Percentiles rank a stretch among this genome's conserved stretches.
phyloP scores from a whole-genome alignment of 2,888 invertebrate genomes.

The Furcula furcula region DNA sequence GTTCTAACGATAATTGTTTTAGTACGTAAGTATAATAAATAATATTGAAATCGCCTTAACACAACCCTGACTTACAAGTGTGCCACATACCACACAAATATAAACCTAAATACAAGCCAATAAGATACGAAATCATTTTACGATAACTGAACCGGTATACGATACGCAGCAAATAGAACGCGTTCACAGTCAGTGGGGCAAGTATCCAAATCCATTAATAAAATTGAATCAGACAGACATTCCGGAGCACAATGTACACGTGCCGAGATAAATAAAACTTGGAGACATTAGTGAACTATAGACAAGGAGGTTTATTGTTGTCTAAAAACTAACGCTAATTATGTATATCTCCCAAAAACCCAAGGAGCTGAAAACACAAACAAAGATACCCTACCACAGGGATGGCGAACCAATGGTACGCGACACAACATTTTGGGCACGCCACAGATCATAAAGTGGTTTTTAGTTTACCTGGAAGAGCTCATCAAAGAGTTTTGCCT shows the following conservation, averaged over 20 bases:
- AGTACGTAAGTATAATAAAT: too few relatives aligned
- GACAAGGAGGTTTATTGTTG: too few relatives aligned
- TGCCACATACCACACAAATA: slow-evolving; percentile 26
- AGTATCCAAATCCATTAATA: slow-evolving; percentile 81
- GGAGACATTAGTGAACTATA: slow-evolving; percentile 26
- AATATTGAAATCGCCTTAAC: background rate
- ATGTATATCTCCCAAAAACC: too few relatives aligned
- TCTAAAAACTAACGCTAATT: too few relatives aligned
- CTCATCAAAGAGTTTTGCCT: too few relatives aligned
- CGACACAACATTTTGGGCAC: too few relatives aligned
- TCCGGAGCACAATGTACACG: slow-evolving; percentile 75
- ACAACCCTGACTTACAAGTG: background rate
- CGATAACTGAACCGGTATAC: slow-evolving; percentile 44
- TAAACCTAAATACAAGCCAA: slow-evolving; percentile 39
- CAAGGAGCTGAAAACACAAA: too few relatives aligned
- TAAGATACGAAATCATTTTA: slow-evolving; percentile 50
- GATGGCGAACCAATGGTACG: too few relatives aligned
- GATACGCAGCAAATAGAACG: slow-evolving; percentile 66
- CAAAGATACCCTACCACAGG: too few relatives aligned
- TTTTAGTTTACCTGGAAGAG: too few relatives aligned
- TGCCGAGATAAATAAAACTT: slow-evolving; percentile 66
- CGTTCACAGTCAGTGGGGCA: slow-evolving; percentile 78
- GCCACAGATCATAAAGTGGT: too few relatives aligned
- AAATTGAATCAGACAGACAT: slow-evolving; percentile 80
- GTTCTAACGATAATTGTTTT: too few relatives aligned